Base-by-base conservation (phyloP, 2,888 invertebrate genomes). In the Dichetophora obliterata region DNA sequence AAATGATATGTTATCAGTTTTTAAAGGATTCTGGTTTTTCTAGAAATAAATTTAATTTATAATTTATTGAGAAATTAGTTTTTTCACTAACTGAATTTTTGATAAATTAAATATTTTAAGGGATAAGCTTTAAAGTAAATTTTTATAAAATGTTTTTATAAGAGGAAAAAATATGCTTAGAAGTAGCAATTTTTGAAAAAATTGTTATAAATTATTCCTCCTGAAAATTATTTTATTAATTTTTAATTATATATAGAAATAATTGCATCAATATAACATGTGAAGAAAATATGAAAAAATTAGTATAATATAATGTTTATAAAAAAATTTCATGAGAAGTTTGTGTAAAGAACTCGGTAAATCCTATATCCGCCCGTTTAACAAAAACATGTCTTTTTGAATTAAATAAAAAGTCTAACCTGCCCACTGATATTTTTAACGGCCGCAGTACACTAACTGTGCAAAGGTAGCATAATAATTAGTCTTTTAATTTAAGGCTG, bases 391-490 rank as follows among this genome's bases (percentile, higher is more conserved):
- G n/a, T n/a, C n/a, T n/a, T n/a, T n/a, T n/a, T n/a, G n/a, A n/a
- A n/a, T n/a, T n/a, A n/a, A n/a, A n/a, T n/a, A n/a, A n/a, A n/a
- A n/a, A n/a, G n/a, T n/a, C n/a, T n/a, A n/a, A n/a, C n/a, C n/a
- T n/a, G n/a, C n/a, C n/a, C n/a, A n/a, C n/a, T n/a, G n/a, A n/a
- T n/a, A n/a, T n/a, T n/a, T n/a, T n/a, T n/a, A n/a, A n/a, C n/a
- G n/a, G n/a, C n/a, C n/a, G n/a, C n/a, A n/a, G n/a, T n/a, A n/a
- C n/a, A n/a, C n/a, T n/a, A n/a, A n/a, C 93, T 92, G 93, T 94
- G 91, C 93, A 91, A 94, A 94, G 93, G 93, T 94, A 94, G 93
- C 93, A 93, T 93, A 94, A 94, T 93, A 90, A 93, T 90, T 94
- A 92, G 93, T 93, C 92, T 93, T 91, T 94, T 94, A 93, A 94